phyloP scores from a whole-genome alignment of 1,140 invertebrate species.

The Drosophila arawakana region DNA sequence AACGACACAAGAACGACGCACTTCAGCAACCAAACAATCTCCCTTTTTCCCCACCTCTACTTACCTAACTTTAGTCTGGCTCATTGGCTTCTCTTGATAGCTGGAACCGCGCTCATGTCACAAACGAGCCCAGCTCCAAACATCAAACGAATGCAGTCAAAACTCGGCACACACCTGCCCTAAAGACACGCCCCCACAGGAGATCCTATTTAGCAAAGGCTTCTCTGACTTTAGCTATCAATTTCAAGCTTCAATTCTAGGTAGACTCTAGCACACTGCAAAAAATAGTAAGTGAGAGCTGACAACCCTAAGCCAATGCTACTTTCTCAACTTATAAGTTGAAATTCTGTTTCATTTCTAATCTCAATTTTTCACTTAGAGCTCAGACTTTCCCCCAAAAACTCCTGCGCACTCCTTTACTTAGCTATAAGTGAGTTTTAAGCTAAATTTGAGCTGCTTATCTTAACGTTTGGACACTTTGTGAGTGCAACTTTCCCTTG shows the following conservation, averaged over 20 bases:
- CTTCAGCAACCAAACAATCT: slow-evolving; percentile 1
- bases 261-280: not conserved
- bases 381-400: slow-evolving; percentile 7
- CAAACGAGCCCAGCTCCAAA: slow-evolving; percentile 67
- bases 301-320: not conserved
- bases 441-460: slow-evolving; percentile 17
- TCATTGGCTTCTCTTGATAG: slow-evolving; percentile 54
- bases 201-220: not conserved
- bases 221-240: not conserved
- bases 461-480: slow-evolving; percentile 33
- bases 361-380: not conserved
- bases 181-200: not conserved
- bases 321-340: not conserved
- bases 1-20: slow-evolving; percentile 37
- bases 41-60: no score
- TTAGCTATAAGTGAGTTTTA: slow-evolving; percentile 5
- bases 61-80: not conserved
- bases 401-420: slow-evolving; percentile 30
- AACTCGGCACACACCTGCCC: not conserved
- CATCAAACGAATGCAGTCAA: slow-evolving; percentile 29
- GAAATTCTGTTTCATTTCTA: not conserved
- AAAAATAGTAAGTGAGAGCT: not conserved
- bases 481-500: slow-evolving; percentile 45
- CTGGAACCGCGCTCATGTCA: slow-evolving; percentile 75
- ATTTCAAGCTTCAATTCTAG: not conserved